A percentile compares a stretch with the other conserved stretches of the same genome.
Conservation (phyloP, 2,797 vertebrate genomes). For the Platyrinchus mystaceus region DNA sequence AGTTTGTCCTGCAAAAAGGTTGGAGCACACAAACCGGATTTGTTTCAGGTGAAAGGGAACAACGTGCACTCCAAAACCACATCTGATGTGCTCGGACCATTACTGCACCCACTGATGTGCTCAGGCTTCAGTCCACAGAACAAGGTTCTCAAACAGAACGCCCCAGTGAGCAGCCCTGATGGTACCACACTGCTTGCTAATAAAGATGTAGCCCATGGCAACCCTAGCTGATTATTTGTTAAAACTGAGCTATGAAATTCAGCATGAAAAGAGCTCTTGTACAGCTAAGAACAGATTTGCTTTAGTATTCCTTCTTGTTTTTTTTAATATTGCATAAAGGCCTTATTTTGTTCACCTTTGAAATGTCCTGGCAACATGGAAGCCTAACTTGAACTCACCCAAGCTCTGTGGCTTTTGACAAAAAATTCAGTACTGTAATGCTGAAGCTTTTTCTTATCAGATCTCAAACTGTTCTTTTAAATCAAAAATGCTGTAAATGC, state of each 20-base stretch:
- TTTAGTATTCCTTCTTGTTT: neutral
- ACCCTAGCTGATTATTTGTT: neutral
- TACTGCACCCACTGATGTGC: neutral
- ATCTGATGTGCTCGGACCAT: rapidly evolving
- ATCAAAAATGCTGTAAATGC: neutral
- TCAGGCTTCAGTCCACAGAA: neutral
- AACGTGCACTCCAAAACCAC: neutral
- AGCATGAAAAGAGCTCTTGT: neutral
- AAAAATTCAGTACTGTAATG: neutral
- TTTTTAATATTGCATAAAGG: neutral
- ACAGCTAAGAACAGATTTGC: neutral
- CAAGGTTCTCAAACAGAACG: neutral
- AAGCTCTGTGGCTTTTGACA: neutral
- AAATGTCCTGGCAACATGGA: neutral
- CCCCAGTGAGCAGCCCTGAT: neutral
- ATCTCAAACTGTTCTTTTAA: neutral
- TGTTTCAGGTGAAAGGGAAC: neutral
- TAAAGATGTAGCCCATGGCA: rapidly evolving
- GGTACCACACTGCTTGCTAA: neutral
- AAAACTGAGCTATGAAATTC: neutral
- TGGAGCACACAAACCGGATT: neutral
- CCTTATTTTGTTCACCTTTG: neutral
- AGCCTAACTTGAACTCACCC: neutral
- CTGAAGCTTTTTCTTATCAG: neutral
- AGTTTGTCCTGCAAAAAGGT: neutral